Conservation (phyloP, 2,797 vertebrate genomes). For the Podarcis siculus region DNA sequence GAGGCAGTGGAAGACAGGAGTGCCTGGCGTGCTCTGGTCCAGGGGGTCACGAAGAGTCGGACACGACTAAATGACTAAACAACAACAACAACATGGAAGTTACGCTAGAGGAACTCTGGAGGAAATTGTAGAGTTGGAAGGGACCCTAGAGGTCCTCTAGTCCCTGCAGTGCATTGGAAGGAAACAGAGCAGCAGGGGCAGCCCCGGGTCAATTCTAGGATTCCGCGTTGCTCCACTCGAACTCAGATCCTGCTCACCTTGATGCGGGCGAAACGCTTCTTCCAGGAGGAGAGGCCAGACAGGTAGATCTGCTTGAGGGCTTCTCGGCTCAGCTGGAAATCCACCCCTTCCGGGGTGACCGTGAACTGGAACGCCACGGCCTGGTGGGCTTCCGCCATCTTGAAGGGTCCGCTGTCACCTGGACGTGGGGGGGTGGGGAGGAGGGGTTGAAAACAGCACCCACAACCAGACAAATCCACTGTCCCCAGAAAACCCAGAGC, state of each 20-base stretch:
- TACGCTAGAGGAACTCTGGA: no score
- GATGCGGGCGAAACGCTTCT: slow-evolving; percentile 87
- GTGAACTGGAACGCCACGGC: slow-evolving; percentile 97
- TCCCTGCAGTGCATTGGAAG: no score
- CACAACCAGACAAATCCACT: not conserved
- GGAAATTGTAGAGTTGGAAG: no score
- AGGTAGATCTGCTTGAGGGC: slow-evolving; percentile 90
- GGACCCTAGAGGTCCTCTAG: no score
- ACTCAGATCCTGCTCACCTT: slow-evolving; percentile 77
- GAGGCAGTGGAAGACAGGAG: no score
- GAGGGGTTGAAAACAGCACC: not conserved
- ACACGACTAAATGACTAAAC: no score
- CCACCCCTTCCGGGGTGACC: slow-evolving; percentile 90
- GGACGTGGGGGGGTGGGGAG: not conserved
- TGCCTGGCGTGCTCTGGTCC: no score
- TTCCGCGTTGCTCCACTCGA: not conserved
- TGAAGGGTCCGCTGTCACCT: slow-evolving; percentile 39
- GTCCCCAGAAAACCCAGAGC: not conserved
- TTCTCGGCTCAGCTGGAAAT: slow-evolving; percentile 88
- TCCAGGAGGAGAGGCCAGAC: slow-evolving; percentile 88
- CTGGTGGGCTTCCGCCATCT: slow-evolving; percentile 97
- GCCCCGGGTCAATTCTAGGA: not conserved
- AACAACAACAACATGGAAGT: no score
- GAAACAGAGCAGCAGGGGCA: not conserved
- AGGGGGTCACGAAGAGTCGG: no score